These are phyloP conservation scores for Mythimna albipuncta DNA, from an alignment of 2,888 invertebrate genomes.

Conservation along the genomic window DNA sequence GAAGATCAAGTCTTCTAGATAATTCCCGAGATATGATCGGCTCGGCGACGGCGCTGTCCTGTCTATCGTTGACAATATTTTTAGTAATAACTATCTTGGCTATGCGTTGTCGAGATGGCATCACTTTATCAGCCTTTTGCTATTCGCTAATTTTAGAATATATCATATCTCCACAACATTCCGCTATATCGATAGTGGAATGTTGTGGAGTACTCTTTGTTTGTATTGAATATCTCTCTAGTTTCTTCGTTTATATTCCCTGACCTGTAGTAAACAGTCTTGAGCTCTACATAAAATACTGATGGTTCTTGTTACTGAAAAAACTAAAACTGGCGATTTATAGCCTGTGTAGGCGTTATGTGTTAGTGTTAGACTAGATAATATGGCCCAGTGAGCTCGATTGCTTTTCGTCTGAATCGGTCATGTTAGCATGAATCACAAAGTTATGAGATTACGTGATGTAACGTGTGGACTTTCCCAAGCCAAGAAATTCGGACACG, in stretches of 20 bases:
- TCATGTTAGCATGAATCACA: conserved; percentile 74
- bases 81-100: conserved; percentile 75
- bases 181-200: conserved; percentile 64
- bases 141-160: conserved; percentile 78
- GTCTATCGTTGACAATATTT: conserved; percentile 76
- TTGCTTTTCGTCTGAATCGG: conserved; percentile 67
- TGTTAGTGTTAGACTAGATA: conserved; percentile 56
- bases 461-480: conserved; percentile 74
- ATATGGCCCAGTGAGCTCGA: conserved; percentile 65
- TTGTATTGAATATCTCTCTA: conserved; percentile 51
- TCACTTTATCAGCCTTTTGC: conserved; percentile 76
- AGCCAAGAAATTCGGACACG: conserved; percentile 68
- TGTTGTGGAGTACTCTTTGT: conserved; percentile 60
- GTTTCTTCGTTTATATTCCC: conserved; percentile 27
- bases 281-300: background rate
- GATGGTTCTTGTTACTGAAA: conserved; percentile 38
- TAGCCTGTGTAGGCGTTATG: conserved; percentile 45
- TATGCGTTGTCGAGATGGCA: conserved; percentile 73
- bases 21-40: conserved; percentile 73
- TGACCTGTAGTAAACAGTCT: conserved; percentile 34
- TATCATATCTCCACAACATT: too few species aligned
- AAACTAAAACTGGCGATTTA: conserved; percentile 42
- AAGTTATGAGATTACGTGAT: conserved; percentile 72
- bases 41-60: conserved; percentile 65
- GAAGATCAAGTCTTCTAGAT: conserved; percentile 60